Evolutionary conservation across 2,113 vertebrate species (phyloP).

Genomic region (Tautogolabrus adspersus): DNA sequence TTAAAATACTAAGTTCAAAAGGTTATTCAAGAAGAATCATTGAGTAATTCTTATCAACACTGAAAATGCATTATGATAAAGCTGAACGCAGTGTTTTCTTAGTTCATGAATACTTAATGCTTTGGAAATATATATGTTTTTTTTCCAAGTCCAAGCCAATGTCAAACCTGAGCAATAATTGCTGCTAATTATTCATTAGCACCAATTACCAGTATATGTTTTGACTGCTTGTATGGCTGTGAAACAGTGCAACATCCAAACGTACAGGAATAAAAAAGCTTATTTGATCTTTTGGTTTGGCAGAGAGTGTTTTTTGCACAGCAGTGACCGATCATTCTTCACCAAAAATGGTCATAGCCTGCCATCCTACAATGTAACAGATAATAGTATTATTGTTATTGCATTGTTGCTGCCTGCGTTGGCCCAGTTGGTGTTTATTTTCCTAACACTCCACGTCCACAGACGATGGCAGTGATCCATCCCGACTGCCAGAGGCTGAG

Average conservation of each 20-base stretch:
- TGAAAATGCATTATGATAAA: no score
- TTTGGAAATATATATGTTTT: no score
- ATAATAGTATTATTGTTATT: slow-evolving; percentile 77
- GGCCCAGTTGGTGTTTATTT: slow-evolving; percentile 78
- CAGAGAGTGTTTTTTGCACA: slow-evolving; percentile 26
- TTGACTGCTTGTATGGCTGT: not conserved
- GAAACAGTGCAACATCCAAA: slow-evolving; percentile 26
- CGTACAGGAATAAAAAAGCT: slow-evolving; percentile 21
- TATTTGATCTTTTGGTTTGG: slow-evolving; percentile 34
- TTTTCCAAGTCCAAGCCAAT: not conserved
- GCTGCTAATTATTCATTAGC: not conserved
- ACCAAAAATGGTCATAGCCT: slow-evolving; percentile 49
- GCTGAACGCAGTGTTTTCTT: no score
- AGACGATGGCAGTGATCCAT: slow-evolving; percentile 79
- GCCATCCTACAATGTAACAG: slow-evolving; percentile 40
- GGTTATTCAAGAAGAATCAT: no score
- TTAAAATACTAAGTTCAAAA: no score
- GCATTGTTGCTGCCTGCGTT: slow-evolving; percentile 69
- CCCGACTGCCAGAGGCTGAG: slow-evolving; percentile 77
- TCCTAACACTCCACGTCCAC: slow-evolving; percentile 70
- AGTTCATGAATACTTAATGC: no score
- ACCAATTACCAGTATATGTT: slow-evolving; percentile 6
- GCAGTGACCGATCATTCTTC: slow-evolving; percentile 44
- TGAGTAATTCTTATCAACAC: no score
- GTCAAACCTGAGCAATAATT: not conserved